Percentiles rank a stretch among this genome's conserved stretches.
These are phyloP conservation scores for Geotrupes spiniger DNA, from an alignment of 2,888 invertebrate genomes.

Conservation along the genomic window DNA sequence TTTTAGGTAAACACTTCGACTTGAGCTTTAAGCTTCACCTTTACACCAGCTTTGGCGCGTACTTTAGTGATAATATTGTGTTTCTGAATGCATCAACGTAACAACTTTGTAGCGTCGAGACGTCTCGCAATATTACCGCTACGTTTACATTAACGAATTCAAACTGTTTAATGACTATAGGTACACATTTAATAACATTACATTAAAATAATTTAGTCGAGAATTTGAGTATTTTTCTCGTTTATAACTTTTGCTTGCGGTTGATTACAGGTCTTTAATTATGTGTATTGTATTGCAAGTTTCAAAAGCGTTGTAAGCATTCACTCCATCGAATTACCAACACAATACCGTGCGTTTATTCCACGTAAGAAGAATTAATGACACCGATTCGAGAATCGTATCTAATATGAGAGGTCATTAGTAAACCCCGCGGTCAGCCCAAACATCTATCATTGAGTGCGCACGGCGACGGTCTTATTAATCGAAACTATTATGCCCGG, in stretches of 20 bases:
- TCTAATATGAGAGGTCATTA: slow-evolving; percentile 4
- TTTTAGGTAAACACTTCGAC: slow-evolving; percentile 17
- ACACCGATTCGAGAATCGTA: background rate
- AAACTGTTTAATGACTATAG: too few relatives aligned
- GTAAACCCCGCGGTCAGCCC: slow-evolving; percentile 1
- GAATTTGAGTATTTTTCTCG: too few relatives aligned
- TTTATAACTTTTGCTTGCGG: too few relatives aligned
- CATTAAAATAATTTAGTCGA: too few relatives aligned
- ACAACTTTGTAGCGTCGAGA: slow-evolving; percentile 1
- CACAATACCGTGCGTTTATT: too few relatives aligned
- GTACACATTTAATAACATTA: too few relatives aligned
- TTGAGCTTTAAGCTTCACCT: slow-evolving; percentile 39
- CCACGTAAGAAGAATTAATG: slow-evolving; percentile 1
- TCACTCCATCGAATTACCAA: too few relatives aligned
- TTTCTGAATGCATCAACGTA: slow-evolving; percentile 34
- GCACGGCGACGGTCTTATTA: slow-evolving; percentile 36
- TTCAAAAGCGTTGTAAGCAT: too few relatives aligned
- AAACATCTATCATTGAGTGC: slow-evolving; percentile 12
- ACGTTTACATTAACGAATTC: too few relatives aligned
- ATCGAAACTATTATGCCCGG: slow-evolving; percentile 38
- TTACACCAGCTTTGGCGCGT: slow-evolving; percentile 40
- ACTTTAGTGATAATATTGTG: slow-evolving; percentile 39
- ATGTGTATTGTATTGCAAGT: too few relatives aligned
- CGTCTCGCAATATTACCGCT: too few relatives aligned
- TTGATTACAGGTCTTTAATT: too few relatives aligned